These are phyloP conservation scores for Cancer borealis DNA, from an alignment of 2,888 invertebrate genomes.

Conservation along the genomic window DNA sequence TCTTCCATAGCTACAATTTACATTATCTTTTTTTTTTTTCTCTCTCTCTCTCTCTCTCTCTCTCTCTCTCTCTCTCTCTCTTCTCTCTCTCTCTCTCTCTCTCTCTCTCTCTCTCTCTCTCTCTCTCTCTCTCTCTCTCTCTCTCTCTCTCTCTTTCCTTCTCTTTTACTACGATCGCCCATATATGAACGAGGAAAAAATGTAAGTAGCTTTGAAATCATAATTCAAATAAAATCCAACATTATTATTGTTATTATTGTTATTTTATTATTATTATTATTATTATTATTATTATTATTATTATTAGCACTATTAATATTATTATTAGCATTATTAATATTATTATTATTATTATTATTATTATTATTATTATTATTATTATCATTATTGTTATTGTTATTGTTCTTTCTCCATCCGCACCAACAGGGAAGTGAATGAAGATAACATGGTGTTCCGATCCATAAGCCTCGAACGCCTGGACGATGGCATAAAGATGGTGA, in stretches of 20 bases:
- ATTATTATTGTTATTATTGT: background rate
- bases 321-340: conserved; percentile 14
- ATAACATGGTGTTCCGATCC: conserved; percentile 86
- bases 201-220: too few species aligned
- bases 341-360: conserved; percentile 40
- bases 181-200: too few species aligned
- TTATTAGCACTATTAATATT: background rate
- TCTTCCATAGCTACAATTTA: too few species aligned
- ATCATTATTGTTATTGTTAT: background rate
- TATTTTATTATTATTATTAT: too few species aligned
- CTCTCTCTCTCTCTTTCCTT: background rate
- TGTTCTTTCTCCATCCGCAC: conserved; percentile 79
- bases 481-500: conserved; percentile 83
- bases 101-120: background rate
- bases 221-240: background rate
- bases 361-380: conserved; percentile 35
- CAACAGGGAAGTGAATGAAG: conserved; percentile 87
- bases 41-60: too few species aligned
- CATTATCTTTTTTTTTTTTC: too few species aligned
- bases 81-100: background rate
- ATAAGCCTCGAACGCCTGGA: conserved; percentile 84
- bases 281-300: conserved; percentile 43
- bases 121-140: conserved; percentile 32
- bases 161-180: too few species aligned
- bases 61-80: background rate